Evolutionary conservation across 1,140 invertebrate genomes (phyloP).

Genomic region (Pygmarrhopalites habei): DNA sequence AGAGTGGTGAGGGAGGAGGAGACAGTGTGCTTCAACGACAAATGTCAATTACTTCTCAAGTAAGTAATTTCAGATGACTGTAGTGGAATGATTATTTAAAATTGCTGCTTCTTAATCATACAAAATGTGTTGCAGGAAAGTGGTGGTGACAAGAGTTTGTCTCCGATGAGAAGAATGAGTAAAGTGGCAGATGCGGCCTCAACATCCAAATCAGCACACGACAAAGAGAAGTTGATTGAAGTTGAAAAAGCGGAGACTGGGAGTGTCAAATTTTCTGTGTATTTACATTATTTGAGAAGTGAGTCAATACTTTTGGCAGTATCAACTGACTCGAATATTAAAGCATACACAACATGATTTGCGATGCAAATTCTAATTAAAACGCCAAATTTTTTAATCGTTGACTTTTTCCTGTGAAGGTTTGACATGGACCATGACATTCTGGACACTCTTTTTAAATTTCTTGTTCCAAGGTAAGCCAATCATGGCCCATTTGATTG

Average conservation of each 20-base stretch:
- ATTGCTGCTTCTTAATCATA: not conserved
- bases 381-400: no score
- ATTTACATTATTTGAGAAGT: constrained; percentile 49
- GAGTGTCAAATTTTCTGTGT: constrained; percentile 49
- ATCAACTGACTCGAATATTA: no score
- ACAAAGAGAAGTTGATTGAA: constrained; percentile 45
- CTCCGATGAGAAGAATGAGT: constrained; percentile 18
- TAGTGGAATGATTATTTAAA: not conserved
- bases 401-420: no score
- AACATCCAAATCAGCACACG: constrained; percentile 1
- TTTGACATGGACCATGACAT: constrained; percentile 39
- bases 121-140: not conserved
- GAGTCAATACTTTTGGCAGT: no score
- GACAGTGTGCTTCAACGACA: constrained; percentile 12
- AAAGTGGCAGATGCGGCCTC: not conserved
- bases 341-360: no score
- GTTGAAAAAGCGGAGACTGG: constrained; percentile 49
- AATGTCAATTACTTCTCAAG: constrained; percentile 18
- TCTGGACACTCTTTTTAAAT: constrained; percentile 45
- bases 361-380: no score
- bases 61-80: not conserved
- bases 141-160: not conserved
- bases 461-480: constrained; percentile 42
- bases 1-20: constrained; percentile 12
- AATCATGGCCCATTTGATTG: no score